Evolutionary conservation across 2,888 invertebrate species (phyloP), one percentile per base, ranked within the genome.

Genomic region (Hyles lineata): DNA sequence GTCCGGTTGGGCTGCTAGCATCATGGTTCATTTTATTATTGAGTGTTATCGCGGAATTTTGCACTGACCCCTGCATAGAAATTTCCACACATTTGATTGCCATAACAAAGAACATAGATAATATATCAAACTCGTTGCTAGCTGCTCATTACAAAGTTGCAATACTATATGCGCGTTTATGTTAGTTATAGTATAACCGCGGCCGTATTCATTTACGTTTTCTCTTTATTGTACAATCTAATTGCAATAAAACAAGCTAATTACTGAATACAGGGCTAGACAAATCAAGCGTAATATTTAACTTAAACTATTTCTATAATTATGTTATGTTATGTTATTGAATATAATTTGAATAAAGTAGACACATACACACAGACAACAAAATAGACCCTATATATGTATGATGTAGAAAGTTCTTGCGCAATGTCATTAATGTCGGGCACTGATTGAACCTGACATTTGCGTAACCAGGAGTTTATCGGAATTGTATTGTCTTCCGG

Each of bases 11-110:
- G 76, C 73, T 74, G 72, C 71, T 71, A 63, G 71, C 72, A 72
- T 74, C 73, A 76, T 75, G 80, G 81, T 75, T 82, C 80, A 82
- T 78, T 79, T 75, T 77, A 11, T 15, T 43, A 43, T 43, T 43
- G 75, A 72, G 50, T 74, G 83, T 77, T 85, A 87, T 87, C 87
- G 74, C 70, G 75, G 73, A 84, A 83, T 81, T 74, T 73, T 72
- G 55, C 55, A 73, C 70, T 82, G 85, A 87, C 85, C 82, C 78
- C 74, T 25, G 61, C 58, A 73, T 76, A 83, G 76, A 87, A 87
- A 80, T 87, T 87, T 86, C 88, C 87, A 77, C 75, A 62, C 74
- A 50, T 50, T 50, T 59, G 25, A 58, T 67, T 23, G 23, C 23
- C 21, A 67, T 50, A 25, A 75, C 72, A 77, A 76, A 76, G 76